Evolutionary conservation across 2,797 vertebrate species (phyloP).

Genomic region (Melanotaenia parkinsoni): DNA sequence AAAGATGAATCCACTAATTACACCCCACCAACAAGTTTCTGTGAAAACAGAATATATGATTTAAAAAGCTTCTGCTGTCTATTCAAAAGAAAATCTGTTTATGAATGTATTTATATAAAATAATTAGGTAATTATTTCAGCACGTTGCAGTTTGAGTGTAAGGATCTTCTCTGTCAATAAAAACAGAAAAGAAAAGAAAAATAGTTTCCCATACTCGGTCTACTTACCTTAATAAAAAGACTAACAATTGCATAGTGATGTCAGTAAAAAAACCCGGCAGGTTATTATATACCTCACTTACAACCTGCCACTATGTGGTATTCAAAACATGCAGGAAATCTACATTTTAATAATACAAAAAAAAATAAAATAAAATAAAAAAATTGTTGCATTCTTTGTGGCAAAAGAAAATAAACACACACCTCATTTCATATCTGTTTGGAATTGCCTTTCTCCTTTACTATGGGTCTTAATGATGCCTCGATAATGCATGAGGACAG

Average conservation of each 20-base stretch:
- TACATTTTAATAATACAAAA: background rate
- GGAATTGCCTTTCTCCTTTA: background rate
- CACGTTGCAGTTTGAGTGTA: too few species aligned
- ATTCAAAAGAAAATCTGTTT: background rate
- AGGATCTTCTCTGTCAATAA: background rate
- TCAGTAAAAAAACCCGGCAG: background rate
- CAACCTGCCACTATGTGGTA: background rate
- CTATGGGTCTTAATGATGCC: conserved; percentile 4
- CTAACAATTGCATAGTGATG: background rate
- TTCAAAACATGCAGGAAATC: background rate
- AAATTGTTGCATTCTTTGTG: background rate
- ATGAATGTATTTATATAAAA: background rate
- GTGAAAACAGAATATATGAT: too few species aligned
- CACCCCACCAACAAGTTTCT: background rate
- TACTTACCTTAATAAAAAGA: background rate
- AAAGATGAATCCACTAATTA: too few species aligned
- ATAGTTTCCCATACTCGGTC: background rate
- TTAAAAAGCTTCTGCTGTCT: background rate
- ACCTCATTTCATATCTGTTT: background rate
- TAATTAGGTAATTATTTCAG: background rate
- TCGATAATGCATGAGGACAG: conserved; percentile 5
- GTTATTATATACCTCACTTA: background rate
- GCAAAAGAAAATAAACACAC: background rate
- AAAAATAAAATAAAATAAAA: background rate
- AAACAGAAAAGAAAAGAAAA: background rate